Evolutionary conservation across 2,888 invertebrate genomes (phyloP).

Genomic region (Chironomus tentans): DNA sequence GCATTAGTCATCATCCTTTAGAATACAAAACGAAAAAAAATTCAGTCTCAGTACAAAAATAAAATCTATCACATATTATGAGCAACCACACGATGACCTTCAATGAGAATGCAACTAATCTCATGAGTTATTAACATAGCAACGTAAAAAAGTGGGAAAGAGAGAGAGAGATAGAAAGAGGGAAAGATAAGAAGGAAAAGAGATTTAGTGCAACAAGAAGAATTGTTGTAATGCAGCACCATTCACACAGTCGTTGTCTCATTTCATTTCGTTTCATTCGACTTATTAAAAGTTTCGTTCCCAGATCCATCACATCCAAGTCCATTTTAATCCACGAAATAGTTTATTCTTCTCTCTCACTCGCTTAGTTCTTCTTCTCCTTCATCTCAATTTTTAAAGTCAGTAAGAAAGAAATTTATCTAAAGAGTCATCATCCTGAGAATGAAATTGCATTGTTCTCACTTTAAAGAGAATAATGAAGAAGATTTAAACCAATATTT

Average conservation of each 20-base stretch:
- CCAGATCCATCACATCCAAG: constrained; percentile 2
- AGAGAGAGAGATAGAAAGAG: neutral
- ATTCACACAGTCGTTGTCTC: neutral
- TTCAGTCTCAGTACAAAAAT: too few species aligned
- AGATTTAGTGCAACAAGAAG: neutral
- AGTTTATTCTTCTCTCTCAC: neutral
- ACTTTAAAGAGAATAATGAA: neutral
- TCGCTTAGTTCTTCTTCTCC: neutral
- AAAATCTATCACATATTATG: too few species aligned
- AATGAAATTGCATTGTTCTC: constrained; percentile 10
- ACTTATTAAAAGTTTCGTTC: neutral
- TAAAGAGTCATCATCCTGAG: constrained; percentile 11
- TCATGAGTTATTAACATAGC: neutral
- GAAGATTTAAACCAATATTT: neutral
- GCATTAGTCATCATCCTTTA: neutral
- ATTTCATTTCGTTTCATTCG: neutral
- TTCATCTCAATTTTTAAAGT: neutral
- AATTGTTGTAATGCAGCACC: neutral
- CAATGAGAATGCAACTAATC: constrained; percentile 5
- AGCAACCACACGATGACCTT: neutral
- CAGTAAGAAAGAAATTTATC: neutral
- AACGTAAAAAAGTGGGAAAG: neutral
- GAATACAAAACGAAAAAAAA: neutral
- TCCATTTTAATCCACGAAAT: neutral
- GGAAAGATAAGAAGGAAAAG: neutral